phyloP scores from a whole-genome alignment of 2,888 invertebrate genomes.

The Pseudococcus longispinus region DNA sequence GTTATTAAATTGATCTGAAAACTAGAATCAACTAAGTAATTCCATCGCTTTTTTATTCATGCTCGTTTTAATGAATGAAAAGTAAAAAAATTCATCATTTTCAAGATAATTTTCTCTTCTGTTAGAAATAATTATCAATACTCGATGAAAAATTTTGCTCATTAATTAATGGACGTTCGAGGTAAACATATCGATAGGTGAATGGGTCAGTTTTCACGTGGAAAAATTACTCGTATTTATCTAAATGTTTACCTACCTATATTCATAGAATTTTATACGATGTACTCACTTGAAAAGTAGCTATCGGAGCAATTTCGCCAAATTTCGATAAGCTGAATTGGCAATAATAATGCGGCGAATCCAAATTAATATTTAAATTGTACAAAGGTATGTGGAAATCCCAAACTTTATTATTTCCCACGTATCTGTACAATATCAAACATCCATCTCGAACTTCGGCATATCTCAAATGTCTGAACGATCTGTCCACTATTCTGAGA shows the following conservation, averaged over 20 bases:
- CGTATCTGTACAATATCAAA: constrained; percentile 57
- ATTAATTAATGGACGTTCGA: too few relatives aligned
- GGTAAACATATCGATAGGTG: too few relatives aligned
- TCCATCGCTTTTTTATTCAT: too few relatives aligned
- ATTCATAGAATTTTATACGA: not conserved
- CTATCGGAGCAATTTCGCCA: constrained; percentile 57
- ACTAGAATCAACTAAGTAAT: too few relatives aligned
- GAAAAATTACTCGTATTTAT: too few relatives aligned
- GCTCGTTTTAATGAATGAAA: too few relatives aligned
- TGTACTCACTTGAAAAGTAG: constrained; percentile 55
- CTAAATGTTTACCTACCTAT: not conserved
- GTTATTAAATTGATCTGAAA: too few relatives aligned
- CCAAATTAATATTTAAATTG: constrained; percentile 58
- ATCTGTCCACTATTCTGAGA: constrained; percentile 57
- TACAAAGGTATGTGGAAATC: constrained; percentile 58
- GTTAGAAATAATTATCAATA: too few relatives aligned
- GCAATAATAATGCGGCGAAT: constrained; percentile 55
- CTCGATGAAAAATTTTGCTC: too few relatives aligned
- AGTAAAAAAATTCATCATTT: too few relatives aligned
- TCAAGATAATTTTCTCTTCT: too few relatives aligned
- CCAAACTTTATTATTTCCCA: constrained; percentile 44
- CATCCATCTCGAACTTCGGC: constrained; percentile 58
- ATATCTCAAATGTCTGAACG: constrained; percentile 57
- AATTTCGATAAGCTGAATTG: constrained; percentile 58
- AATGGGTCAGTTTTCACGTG: too few relatives aligned